Conservation (phyloP, 2,888 invertebrate species). For the Athrips mouffetella region DNA sequence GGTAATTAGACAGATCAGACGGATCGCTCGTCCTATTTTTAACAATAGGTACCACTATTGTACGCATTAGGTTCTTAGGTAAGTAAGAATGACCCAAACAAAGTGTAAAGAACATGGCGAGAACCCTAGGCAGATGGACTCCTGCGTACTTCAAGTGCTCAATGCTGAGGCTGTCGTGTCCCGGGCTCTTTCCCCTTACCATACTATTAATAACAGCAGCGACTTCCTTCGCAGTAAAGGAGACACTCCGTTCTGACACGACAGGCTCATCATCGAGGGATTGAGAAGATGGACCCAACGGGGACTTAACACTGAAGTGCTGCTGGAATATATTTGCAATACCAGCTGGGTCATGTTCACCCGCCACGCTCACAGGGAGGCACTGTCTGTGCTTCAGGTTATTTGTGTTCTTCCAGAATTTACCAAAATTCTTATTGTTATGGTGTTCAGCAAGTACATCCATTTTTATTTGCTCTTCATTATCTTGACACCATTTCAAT, state of each 20-base stretch:
- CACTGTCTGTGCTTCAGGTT: constrained; percentile 14
- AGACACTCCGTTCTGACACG: not conserved
- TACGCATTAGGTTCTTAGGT: too few relatives aligned
- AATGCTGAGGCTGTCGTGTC: too few relatives aligned
- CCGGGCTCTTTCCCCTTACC: too few relatives aligned
- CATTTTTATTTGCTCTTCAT: too few relatives aligned
- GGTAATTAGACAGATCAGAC: too few relatives aligned
- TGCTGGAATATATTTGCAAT: not conserved
- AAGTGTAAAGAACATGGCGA: too few relatives aligned
- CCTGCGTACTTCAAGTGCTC: too few relatives aligned
- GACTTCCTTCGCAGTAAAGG: not conserved
- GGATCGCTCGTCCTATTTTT: too few relatives aligned
- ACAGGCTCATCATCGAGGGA: not conserved
- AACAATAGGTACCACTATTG: too few relatives aligned
- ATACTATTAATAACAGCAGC: not conserved
- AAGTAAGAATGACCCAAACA: too few relatives aligned
- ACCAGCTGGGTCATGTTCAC: constrained; percentile 5
- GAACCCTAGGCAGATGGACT: too few relatives aligned
- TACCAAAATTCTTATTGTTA: constrained; percentile 13
- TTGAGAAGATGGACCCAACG: not conserved
- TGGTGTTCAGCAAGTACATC: constrained; percentile 17
- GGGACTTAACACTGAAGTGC: constrained; percentile 5
- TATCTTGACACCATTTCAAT: too few relatives aligned
- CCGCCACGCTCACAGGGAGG: constrained; percentile 20
- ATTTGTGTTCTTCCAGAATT: constrained; percentile 22